Evolutionary conservation across 2,113 vertebrate species (phyloP).

Genomic region (Datnioides undecimradiatus): DNA sequence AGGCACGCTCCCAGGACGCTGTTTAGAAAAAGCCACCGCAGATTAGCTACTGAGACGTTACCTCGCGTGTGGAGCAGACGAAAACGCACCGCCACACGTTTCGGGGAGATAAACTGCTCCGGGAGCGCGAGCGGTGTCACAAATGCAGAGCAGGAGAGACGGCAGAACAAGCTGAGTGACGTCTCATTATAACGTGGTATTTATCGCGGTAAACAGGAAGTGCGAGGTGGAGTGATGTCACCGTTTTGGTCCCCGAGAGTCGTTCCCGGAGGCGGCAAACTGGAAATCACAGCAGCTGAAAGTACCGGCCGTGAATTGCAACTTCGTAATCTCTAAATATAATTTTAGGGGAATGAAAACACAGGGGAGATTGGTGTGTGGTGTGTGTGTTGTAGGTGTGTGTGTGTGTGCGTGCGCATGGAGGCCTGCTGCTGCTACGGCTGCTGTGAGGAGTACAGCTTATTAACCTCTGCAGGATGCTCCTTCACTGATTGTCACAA

Average conservation of each 20-base stretch:
- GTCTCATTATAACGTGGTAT: slow-evolving; percentile 23
- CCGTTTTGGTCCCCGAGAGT: background rate
- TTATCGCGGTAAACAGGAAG: slow-evolving; percentile 31
- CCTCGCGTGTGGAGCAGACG: background rate
- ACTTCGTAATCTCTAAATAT: slow-evolving; percentile 28
- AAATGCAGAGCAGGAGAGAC: background rate
- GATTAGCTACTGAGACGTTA: background rate
- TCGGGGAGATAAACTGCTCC: background rate
- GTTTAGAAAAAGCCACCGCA: background rate
- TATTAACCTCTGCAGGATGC: slow-evolving; percentile 76
- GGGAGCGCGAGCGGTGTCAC: background rate
- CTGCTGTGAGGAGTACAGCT: slow-evolving; percentile 45
- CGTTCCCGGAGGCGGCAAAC: slow-evolving; percentile 41
- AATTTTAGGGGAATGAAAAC: slow-evolving; percentile 27
- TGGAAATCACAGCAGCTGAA: background rate
- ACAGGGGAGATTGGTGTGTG: background rate
- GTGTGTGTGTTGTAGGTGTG: slow-evolving; percentile 8
- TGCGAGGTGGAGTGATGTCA: background rate
- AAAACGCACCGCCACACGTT: background rate
- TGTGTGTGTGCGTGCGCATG: background rate
- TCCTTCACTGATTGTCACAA: slow-evolving; percentile 72
- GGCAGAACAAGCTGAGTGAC: slow-evolving; percentile 24
- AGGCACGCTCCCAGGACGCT: background rate
- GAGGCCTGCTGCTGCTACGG: slow-evolving; percentile 24
- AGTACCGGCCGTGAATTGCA: background rate